Percentiles rank a stretch among this genome's conserved stretches.
phyloP scores from a whole-genome alignment of 2,888 invertebrate species.

The Andrena bucephala region DNA sequence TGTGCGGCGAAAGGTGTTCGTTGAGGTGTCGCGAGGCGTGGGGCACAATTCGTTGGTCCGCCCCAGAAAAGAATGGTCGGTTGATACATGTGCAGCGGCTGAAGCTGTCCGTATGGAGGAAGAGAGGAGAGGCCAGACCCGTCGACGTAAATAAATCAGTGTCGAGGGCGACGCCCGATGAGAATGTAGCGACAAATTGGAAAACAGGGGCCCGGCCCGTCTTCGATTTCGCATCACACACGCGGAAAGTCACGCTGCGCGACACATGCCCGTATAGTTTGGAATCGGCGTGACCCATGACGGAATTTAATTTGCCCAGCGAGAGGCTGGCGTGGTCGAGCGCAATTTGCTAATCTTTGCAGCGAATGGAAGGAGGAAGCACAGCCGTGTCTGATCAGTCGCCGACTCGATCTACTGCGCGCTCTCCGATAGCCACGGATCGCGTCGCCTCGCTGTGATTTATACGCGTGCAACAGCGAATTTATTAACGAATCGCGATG shows the following conservation, averaged over 20 bases:
- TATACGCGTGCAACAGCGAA: too few relatives aligned
- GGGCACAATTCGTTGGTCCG: neutral
- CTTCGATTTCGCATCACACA: constrained; percentile 39
- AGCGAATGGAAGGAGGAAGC: too few relatives aligned
- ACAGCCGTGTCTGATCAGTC: constrained; percentile 1
- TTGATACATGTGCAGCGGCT: constrained; percentile 26
- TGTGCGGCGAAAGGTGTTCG: neutral
- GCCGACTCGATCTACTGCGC: constrained; percentile 21
- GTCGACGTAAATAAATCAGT: constrained; percentile 56
- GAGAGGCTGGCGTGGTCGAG: too few relatives aligned
- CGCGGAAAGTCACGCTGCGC: constrained; percentile 6
- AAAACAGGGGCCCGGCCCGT: constrained; percentile 35
- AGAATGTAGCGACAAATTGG: constrained; percentile 60
- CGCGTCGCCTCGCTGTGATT: too few relatives aligned
- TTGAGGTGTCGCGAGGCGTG: neutral
- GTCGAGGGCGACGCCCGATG: constrained; percentile 49
- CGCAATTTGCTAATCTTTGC: too few relatives aligned
- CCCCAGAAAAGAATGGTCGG: constrained; percentile 18
- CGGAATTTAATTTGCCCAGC: constrained; percentile 43
- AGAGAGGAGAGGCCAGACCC: neutral
- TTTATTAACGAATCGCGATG: too few relatives aligned
- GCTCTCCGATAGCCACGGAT: too few relatives aligned
- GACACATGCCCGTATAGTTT: too few relatives aligned
- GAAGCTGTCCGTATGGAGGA: constrained; percentile 16
- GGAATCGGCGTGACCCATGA: neutral